Evolutionary conservation across 2,797 vertebrate genomes (phyloP).

Genomic region (Micromesistius poutassou): DNA sequence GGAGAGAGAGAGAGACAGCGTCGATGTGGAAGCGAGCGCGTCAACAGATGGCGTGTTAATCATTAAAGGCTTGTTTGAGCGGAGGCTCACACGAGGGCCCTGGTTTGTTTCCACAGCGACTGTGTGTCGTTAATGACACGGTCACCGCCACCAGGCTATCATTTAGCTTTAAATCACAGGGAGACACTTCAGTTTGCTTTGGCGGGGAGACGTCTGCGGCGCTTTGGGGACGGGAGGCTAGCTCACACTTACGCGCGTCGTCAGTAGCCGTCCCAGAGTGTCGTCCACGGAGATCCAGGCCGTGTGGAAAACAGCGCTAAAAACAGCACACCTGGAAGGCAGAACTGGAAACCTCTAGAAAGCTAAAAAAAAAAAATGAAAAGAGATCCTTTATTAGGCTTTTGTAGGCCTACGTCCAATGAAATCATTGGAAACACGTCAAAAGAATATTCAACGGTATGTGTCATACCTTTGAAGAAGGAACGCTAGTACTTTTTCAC

Average conservation of each 20-base stretch:
- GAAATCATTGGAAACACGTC: neutral
- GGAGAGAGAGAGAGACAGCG: constrained; percentile 58
- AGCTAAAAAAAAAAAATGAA: neutral
- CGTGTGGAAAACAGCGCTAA: neutral
- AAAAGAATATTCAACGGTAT: neutral
- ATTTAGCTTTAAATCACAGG: constrained; percentile 58
- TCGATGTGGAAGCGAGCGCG: constrained; percentile 67
- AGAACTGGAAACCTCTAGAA: neutral
- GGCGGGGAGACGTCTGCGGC: constrained; percentile 36
- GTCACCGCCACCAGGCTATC: constrained; percentile 42
- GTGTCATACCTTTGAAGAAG: neutral
- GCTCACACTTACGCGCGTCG: neutral
- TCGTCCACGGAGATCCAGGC: no score
- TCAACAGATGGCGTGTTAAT: constrained; percentile 74
- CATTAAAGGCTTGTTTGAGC: constrained; percentile 60
- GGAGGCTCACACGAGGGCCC: neutral
- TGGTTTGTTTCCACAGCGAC: neutral
- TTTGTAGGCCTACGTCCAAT: neutral
- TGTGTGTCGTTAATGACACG: neutral
- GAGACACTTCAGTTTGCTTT: constrained; percentile 36
- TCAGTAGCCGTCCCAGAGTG: neutral
- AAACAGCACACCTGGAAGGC: neutral
- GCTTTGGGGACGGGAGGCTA: neutral
- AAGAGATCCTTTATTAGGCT: neutral
- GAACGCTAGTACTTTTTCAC: neutral